These are phyloP conservation scores for Spatulosminthurus flaviceps DNA, from an alignment of 2,888 invertebrate species.

Conservation along the genomic window DNA sequence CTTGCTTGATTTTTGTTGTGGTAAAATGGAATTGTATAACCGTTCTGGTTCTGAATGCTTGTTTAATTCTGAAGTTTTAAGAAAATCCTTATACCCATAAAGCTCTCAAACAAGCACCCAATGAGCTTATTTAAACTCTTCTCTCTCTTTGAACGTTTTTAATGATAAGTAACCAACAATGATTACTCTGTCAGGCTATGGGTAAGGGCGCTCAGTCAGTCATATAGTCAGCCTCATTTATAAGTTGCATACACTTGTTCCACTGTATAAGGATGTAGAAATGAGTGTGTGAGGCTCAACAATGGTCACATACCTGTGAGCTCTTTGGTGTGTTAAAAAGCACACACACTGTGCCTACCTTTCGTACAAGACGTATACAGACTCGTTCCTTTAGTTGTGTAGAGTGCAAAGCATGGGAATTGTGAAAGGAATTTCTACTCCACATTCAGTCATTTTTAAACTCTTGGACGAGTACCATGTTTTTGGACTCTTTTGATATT, in stretches of 20 bases:
- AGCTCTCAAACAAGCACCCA: not conserved
- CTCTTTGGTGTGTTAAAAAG: not conserved
- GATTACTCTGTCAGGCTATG: too few relatives aligned
- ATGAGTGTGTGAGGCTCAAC: constrained; percentile 2
- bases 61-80: not conserved
- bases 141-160: too few relatives aligned
- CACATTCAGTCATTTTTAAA: constrained; percentile 14
- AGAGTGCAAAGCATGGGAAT: not conserved
- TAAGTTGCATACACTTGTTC: too few relatives aligned
- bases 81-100: not conserved
- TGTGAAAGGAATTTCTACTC: constrained; percentile 14
- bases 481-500: too few relatives aligned
- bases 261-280: not conserved
- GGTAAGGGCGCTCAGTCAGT: too few relatives aligned
- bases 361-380: not conserved
- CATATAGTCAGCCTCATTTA: too few relatives aligned
- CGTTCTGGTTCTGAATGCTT: constrained; percentile 1
- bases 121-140: not conserved
- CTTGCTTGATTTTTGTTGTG: too few relatives aligned
- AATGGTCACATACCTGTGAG: not conserved
- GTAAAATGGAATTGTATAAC: constrained; percentile 18
- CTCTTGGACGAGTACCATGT: constrained; percentile 13
- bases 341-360: not conserved
- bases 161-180: too few relatives aligned
- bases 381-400: not conserved